A percentile compares a stretch with the other conserved stretches of the same genome.
phyloP scores from a whole-genome alignment of 2,888 invertebrate genomes.

The Therioaphis trifolii region DNA sequence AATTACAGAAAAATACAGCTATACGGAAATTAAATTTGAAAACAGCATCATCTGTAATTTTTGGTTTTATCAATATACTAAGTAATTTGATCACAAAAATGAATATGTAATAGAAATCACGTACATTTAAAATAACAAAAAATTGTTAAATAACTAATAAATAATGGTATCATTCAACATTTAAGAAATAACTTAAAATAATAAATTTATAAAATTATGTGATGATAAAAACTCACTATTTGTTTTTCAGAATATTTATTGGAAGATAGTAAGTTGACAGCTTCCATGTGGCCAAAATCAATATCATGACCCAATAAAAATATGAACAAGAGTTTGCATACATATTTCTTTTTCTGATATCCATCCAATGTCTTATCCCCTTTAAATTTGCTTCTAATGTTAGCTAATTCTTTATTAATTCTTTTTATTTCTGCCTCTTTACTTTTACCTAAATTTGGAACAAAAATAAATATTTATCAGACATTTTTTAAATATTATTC shows the following conservation, averaged over 20 bases:
- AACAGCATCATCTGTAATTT: too few relatives aligned
- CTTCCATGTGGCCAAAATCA: conserved; percentile 99
- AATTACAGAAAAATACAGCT: background rate
- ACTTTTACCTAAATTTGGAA: conserved; percentile 83
- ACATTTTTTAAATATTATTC: conserved; percentile 54
- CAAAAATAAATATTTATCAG: too few relatives aligned
- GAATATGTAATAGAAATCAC: too few relatives aligned
- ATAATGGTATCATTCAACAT: background rate
- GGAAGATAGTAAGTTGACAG: conserved; percentile 97
- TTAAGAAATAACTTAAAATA: background rate
- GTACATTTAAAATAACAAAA: too few relatives aligned
- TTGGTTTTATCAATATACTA: too few relatives aligned
- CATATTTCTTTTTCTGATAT: conserved; percentile 99
- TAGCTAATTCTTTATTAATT: conserved; percentile 99
- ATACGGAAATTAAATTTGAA: conserved; percentile 1
- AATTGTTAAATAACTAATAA: too few relatives aligned
- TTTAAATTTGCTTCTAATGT: conserved; percentile 99
- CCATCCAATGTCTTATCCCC: conserved; percentile 99
- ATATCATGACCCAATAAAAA: conserved; percentile 99
- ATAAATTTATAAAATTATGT: background rate
- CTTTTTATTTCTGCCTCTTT: conserved; percentile 99
- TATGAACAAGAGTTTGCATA: conserved; percentile 98
- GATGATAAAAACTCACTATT: conserved; percentile 77
- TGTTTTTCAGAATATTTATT: conserved; percentile 99
- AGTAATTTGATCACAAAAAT: too few relatives aligned